Evolutionary conservation across 2,888 invertebrate species (phyloP).

Genomic region (Cantharis rustica): DNA sequence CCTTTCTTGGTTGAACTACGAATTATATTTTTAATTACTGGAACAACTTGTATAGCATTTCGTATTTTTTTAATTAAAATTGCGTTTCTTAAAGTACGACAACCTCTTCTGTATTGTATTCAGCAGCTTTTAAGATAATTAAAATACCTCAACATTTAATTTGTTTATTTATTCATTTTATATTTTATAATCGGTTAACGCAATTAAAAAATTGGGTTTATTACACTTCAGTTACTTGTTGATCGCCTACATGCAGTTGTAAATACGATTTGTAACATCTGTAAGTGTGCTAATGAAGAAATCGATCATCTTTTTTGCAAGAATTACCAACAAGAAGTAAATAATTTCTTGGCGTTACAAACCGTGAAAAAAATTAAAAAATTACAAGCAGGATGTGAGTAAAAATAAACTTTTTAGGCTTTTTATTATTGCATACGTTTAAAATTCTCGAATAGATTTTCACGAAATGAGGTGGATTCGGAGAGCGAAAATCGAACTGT

Average conservation of each 20-base stretch:
- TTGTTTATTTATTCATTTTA: neutral
- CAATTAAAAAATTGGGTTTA: neutral
- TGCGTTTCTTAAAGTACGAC: neutral
- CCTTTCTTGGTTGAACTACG: neutral
- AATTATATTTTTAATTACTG: neutral
- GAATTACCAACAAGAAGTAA: neutral
- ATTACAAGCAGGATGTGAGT: neutral
- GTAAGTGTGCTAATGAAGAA: neutral
- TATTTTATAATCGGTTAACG: neutral
- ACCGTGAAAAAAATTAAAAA: neutral
- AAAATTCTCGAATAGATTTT: neutral
- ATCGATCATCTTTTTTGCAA: neutral
- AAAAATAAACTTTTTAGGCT: neutral
- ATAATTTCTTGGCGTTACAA: neutral
- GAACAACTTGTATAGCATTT: neutral
- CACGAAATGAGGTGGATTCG: neutral
- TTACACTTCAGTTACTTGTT: neutral
- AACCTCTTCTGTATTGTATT: neutral
- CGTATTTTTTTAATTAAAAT: neutral
- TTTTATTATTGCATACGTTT: neutral
- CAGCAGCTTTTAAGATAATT: neutral
- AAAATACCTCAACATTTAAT: neutral
- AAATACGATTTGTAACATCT: neutral
- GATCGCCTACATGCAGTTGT: neutral
- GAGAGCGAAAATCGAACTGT: neutral